Conservation (phyloP, 2,113 vertebrate genomes). For the Apteryx mantelli region DNA sequence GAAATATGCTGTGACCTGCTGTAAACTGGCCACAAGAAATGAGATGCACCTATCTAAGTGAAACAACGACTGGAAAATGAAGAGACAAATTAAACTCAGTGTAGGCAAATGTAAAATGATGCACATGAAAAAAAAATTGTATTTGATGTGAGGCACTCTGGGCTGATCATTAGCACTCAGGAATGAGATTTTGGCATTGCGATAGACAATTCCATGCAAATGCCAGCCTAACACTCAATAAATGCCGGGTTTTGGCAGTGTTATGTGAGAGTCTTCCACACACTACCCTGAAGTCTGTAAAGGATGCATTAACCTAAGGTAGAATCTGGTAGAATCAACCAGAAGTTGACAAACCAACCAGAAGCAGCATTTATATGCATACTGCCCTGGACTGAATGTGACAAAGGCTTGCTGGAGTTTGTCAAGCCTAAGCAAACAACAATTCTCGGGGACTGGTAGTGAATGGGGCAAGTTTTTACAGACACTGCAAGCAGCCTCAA, state of each 20-base stretch:
- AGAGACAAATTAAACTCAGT: background rate
- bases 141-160: background rate
- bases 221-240: background rate
- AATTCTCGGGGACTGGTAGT: background rate
- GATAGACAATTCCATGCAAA: background rate
- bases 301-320: background rate
- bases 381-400: rapidly evolving
- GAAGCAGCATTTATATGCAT: rapidly evolving
- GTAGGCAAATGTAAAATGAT: background rate
- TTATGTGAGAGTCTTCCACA: background rate
- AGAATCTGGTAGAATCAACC: background rate
- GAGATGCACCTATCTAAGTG: background rate
- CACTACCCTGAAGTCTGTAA: rapidly evolving
- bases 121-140: background rate
- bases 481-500: background rate
- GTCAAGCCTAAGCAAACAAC: background rate
- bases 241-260: background rate
- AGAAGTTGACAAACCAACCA: background rate
- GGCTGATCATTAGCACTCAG: background rate
- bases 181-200: background rate
- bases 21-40: rapidly evolving
- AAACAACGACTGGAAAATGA: background rate
- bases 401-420: background rate
- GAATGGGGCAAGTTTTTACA: background rate
- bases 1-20: no score